Evolutionary conservation across 2,113 vertebrate species (phyloP), one percentile per base, ranked within the genome.

Genomic region (Ageneiosus marmoratus): DNA sequence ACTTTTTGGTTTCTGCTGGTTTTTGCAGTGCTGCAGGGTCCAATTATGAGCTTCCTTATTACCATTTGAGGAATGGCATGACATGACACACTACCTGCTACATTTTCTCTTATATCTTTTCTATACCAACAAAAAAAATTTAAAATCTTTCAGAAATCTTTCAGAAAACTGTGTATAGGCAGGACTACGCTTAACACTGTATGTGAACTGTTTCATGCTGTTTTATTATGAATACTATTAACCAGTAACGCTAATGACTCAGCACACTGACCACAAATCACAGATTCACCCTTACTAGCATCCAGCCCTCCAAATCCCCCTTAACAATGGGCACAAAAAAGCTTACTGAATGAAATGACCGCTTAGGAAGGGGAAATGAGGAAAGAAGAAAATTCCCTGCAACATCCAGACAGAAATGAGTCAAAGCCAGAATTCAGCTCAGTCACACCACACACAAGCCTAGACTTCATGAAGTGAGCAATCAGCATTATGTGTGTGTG

Each of bases 351-450:
- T 8, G 10, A 65, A 83, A 65, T 32, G n/a, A 13, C 24, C 67
- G 60, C 72, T 63, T 63, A 76, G 44, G 51, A 37, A 76, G 29
- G 48, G 24, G n/a, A 41, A 67, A 55, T 65, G 22, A 24, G 72
- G 58, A 75, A 82, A 51, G n/a, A 63, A 58, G 73, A 60, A 55
- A 83, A 77, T 83, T 83, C 81, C 37, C 81, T 77, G 73, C 32
- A 51, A 44, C 55, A 76, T 65, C 81, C 56, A 82, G 81, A 77
- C 81, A 83, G 72, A 77, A 63, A 50, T 83, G 81, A 83, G 81
- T 83, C 73, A 83, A 74, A 37, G 48, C 58, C 60, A 53, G 56
- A 82, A 67, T 48, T 74, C 55, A 82, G 55, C 56, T 37, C 70
- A 50, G 70, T 75, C 55, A 81, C 37, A 70, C 55, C 27, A 5